Evolutionary conservation across 2,113 vertebrate species (phyloP).

Genomic region (Sturnira hondurensis): DNA sequence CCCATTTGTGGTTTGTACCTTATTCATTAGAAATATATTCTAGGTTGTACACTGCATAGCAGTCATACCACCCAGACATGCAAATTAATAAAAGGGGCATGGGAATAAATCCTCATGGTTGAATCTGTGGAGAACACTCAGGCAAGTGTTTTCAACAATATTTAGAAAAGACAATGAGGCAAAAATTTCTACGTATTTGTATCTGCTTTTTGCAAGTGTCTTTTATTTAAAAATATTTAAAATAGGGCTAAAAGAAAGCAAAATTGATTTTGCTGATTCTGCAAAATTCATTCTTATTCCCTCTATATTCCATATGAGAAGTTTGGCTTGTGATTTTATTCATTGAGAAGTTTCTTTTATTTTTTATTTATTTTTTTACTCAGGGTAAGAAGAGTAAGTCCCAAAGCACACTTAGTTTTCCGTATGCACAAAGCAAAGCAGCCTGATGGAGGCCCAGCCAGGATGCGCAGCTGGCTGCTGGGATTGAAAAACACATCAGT

Average conservation of each 20-base stretch:
- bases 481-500: not conserved
- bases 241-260: not conserved
- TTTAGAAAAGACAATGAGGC: not conserved
- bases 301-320: not conserved
- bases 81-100: not conserved
- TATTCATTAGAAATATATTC: not conserved
- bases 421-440: not conserved
- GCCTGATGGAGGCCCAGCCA: not conserved
- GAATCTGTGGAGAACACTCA: not conserved
- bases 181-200: not conserved
- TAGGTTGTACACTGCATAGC: not conserved
- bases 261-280: not conserved
- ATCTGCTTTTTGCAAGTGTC: not conserved
- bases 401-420: not conserved
- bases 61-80: not conserved
- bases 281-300: not conserved
- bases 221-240: not conserved
- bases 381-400: not conserved
- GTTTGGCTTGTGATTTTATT: not conserved
- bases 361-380: too few species aligned
- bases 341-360: not conserved
- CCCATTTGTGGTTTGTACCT: not conserved
- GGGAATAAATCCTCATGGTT: not conserved
- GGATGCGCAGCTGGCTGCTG: not conserved
- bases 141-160: not conserved